Base-by-base conservation (phyloP, 2,888 invertebrate genomes). In the Scaptodrosophila latifasciaeformis region DNA sequence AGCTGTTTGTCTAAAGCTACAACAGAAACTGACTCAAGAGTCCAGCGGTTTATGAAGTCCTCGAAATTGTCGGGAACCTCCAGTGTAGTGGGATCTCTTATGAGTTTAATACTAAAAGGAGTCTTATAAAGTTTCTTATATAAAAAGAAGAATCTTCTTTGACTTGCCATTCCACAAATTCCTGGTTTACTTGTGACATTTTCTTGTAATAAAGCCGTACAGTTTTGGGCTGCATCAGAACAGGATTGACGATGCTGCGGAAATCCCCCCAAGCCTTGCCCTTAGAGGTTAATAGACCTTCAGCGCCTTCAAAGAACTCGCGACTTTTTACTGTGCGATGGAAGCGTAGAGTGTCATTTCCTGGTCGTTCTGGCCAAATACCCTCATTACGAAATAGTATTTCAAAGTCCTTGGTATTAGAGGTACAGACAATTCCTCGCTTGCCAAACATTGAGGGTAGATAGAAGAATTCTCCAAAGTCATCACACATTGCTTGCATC, bases 171-270 rank as follows among this genome's bases (percentile, higher is more conserved):
- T 78, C 51, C 2, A 81, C 55, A 54, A 83, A 81, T 24, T 81
- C 75, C 2, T 50, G 74, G 29, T 88, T 87, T 19, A 89, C 88
- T 54, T 87, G 86, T 19, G 88, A 87, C 55, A 90, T 84, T 6
- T 83, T 86, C 6, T 87, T 84, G 6, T 86, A 82, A 54, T 90
- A 89, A 0, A 88, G 75, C 70, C 88, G 88, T 0, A 89, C 85
- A 35, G 87, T 79, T 68, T 89, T 89, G 0, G 91, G 90, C 67
- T 90, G 88, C 84, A 92, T 85, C 82, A 92, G 86, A 19, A 90
- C 87, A 49, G 90, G 90, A 76, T 92, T 91, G 0, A 91, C 90
- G 61, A 89, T 90, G 1, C 89, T 88, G n/a, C 92, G 87, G 51
- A 91, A 88, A 37, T 89, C 87, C 17, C 90, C 88, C 92, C 92